Percentiles rank a stretch among this genome's conserved stretches.
These are phyloP conservation scores for Toxotes lorentzi DNA, from an alignment of 2,797 vertebrate genomes.

Conservation along the genomic window DNA sequence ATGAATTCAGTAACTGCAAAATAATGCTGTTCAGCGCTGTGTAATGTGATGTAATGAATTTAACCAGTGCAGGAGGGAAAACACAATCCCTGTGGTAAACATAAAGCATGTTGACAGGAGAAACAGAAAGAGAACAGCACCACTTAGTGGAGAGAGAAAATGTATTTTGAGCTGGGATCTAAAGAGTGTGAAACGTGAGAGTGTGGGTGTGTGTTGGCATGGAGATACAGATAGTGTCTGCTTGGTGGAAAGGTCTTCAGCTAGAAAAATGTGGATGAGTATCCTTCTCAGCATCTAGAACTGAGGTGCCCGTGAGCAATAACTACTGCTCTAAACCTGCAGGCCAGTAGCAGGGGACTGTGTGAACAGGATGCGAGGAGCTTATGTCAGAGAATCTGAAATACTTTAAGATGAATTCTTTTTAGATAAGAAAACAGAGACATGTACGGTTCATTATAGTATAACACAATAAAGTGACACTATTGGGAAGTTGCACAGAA, in stretches of 20 bases:
- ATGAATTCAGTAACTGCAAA: background rate
- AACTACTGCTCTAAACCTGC: background rate
- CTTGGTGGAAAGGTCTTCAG: background rate
- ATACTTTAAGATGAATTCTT: background rate
- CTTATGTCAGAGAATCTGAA: background rate
- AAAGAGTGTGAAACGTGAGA: background rate
- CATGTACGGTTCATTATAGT: too few species aligned
- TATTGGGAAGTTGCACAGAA: too few species aligned
- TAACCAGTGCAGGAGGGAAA: background rate
- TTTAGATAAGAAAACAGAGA: background rate
- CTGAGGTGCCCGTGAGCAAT: background rate
- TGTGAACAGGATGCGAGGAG: background rate
- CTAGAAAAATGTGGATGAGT: background rate
- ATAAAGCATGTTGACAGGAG: background rate
- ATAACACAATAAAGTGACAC: too few species aligned
- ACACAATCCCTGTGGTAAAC: background rate
- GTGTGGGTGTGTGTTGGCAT: slow-evolving; percentile 1
- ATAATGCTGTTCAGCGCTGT: background rate
- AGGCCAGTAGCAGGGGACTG: background rate
- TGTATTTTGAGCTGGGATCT: background rate
- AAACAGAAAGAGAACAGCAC: slow-evolving; percentile 16
- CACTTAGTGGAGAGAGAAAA: slow-evolving; percentile 7
- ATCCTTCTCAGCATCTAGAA: background rate
- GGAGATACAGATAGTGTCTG: background rate
- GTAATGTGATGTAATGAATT: background rate